Evolutionary conservation across 1,140 invertebrate genomes (phyloP), one percentile per base, ranked within the genome.

Genomic region (Listronotus bonariensis): DNA sequence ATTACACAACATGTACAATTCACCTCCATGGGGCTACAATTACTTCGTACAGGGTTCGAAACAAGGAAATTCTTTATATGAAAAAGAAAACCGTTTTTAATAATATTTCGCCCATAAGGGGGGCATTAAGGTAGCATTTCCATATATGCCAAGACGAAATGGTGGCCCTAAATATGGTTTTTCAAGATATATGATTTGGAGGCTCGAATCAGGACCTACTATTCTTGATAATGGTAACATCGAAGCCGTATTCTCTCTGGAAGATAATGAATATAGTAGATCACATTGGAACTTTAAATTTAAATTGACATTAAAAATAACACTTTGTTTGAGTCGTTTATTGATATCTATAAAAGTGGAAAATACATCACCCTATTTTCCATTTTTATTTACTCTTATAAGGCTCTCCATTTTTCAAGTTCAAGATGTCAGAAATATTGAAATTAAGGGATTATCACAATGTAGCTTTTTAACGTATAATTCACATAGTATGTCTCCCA

Each of bases 11-110:
- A n/a, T 72, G 66, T 31, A 64, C 68, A 6, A 32, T 74, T 10
- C 68, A 72, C 52, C 58, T 74, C 4, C 67, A 72, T 38, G 72
- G 72, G 18, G 69, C 61, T n/a, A 72, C 67, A 5, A 60, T 74
- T 10, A 48, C 61, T 6, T 74, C 72, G 6, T 74, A 71, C 66
- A 64, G 72, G 41, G 64, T 72, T 17, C 51, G 65, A 14, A 72
- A 74, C 42, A 60, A 63, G 26, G 72, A 74, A 57, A 67, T 69
- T 14, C 43, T 74, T 10, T 74, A 67, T 46, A 36, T 72, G 53
- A n/a, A 69, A 59, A 36, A 46, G 43, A 51, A 55, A 63, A 36
- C 63, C 3, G 48, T 42, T 26, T 63, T 60, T 38, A 58, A 67
- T 42, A 41, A 56, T 12, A 40, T 55, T 14, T 45, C 45, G 12